Evolutionary conservation across 2,888 invertebrate species (phyloP).

Genomic region (Sisyra nigra): DNA sequence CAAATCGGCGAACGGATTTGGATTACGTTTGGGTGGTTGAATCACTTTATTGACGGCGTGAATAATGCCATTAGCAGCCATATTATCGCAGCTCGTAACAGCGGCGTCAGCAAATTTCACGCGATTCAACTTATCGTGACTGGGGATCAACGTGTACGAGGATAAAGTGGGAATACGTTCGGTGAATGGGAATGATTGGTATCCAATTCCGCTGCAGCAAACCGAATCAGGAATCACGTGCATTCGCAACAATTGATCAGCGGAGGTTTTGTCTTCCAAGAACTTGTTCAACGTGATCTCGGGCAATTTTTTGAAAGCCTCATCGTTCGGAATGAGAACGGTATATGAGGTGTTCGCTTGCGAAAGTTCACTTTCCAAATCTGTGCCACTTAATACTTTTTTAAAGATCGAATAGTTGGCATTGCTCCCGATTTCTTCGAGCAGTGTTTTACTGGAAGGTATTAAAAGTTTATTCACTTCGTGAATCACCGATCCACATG

Average conservation of each 20-base stretch:
- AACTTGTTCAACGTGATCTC: slow-evolving; percentile 29
- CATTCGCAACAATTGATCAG: slow-evolving; percentile 29
- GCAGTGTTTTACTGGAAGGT: slow-evolving; percentile 31
- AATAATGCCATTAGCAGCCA: slow-evolving; percentile 39
- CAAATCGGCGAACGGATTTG: slow-evolving; percentile 16
- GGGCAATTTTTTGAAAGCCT: slow-evolving; percentile 32
- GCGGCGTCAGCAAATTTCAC: slow-evolving; percentile 23
- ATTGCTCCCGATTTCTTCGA: slow-evolving; percentile 30
- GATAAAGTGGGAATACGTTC: slow-evolving; percentile 22
- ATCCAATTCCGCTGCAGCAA: slow-evolving; percentile 26
- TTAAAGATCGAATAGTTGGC: slow-evolving; percentile 28
- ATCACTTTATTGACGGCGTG: slow-evolving; percentile 37
- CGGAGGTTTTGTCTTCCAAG: slow-evolving; percentile 29
- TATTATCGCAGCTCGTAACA: slow-evolving; percentile 30
- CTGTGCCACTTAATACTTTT: slow-evolving; percentile 28
- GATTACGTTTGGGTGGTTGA: slow-evolving; percentile 19
- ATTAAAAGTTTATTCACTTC: slow-evolving; percentile 41
- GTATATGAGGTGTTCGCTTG: slow-evolving; percentile 31
- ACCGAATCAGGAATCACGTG: slow-evolving; percentile 32
- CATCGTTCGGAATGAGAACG: slow-evolving; percentile 39
- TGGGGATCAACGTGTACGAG: slow-evolving; percentile 21
- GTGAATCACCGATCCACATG: slow-evolving; percentile 51
- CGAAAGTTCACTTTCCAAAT: slow-evolving; percentile 30
- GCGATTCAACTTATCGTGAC: slow-evolving; percentile 20
- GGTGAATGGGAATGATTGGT: slow-evolving; percentile 25